Base-by-base conservation (phyloP, 1,140 invertebrate genomes). In the Listronotus oregonensis region DNA sequence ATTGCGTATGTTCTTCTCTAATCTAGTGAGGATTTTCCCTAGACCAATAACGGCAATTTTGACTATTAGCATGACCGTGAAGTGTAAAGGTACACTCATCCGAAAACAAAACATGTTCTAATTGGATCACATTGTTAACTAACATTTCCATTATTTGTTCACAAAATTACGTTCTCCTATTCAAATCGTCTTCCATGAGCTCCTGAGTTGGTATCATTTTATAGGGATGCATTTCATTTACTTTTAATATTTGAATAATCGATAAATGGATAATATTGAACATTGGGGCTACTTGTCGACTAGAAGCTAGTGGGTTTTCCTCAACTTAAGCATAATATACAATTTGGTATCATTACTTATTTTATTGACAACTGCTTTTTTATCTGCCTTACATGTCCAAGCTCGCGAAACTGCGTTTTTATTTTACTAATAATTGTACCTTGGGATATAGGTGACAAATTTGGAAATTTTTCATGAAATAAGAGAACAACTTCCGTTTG, bases 21-120 rank as follows among this genome's bases (percentile, higher is more conserved):
- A 66, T 71, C 60, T 14, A 67, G 40, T 69, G 59, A 56, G 51
- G 42, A 66, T n/a, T n/a, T n/a, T n/a, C n/a, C n/a, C n/a, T 47
- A 47, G 56, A 32, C 54, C 56, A 70, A 60, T 68, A 60, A 11
- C 43, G 15, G 18, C 44, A 67, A 61, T 68, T 68, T 65, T 68
- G 61, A 47, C 58, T 12, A 63, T 66, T 70, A 58, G 44, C 37
- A 60, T 52, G 34, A 15, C 47, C 64, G 40, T 63, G 12, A 50
- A 66, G 31, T 54, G 60, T 64, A 56, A 64, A 67, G 3, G 60
- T 64, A 39, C 9, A 32, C 12, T 61, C 31, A 67, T 61, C 67
- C 58, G 67, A 71, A 69, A 71, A 71, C 34, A 71, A 61, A 66
- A 69, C 32, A 66, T 62, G 15, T 57, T 69, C 40, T 55, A 51